phyloP scores from a whole-genome alignment of 2,888 invertebrate species.

The Lymantria monacha region DNA sequence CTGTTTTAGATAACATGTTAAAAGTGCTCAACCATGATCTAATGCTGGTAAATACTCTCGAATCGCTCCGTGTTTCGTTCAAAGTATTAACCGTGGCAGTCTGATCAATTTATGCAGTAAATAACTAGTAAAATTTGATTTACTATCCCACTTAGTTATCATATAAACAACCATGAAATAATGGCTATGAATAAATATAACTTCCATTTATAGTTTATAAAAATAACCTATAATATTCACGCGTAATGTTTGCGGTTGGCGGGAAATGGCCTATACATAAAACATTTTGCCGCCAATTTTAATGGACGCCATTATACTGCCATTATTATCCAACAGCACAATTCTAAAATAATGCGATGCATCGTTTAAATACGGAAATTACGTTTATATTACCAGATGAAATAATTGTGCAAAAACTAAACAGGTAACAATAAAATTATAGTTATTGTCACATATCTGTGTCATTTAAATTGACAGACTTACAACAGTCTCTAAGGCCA shows the following conservation, averaged over 20 bases:
- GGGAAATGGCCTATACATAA: conserved; percentile 1
- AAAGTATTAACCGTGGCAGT: too few relatives aligned
- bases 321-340: not conserved
- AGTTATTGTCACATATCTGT: too few relatives aligned
- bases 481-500: too few relatives aligned
- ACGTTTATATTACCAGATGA: not conserved
- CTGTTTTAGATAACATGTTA: too few relatives aligned
- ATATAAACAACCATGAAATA: not conserved
- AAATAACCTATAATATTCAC: not conserved
- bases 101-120: not conserved
- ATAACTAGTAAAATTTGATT: not conserved
- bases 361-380: not conserved
- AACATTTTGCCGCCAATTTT: conserved; percentile 2
- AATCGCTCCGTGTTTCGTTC: too few relatives aligned
- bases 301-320: not conserved
- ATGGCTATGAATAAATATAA: not conserved
- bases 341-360: not conserved
- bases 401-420: not conserved
- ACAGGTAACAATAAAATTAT: not conserved
- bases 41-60: too few relatives aligned
- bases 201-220: not conserved
- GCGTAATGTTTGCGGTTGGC: not conserved
- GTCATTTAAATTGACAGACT: too few relatives aligned
- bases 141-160: not conserved
- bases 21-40: too few relatives aligned